Conservation (phyloP, 2,113 vertebrate species). For the Mustelus asterias region DNA sequence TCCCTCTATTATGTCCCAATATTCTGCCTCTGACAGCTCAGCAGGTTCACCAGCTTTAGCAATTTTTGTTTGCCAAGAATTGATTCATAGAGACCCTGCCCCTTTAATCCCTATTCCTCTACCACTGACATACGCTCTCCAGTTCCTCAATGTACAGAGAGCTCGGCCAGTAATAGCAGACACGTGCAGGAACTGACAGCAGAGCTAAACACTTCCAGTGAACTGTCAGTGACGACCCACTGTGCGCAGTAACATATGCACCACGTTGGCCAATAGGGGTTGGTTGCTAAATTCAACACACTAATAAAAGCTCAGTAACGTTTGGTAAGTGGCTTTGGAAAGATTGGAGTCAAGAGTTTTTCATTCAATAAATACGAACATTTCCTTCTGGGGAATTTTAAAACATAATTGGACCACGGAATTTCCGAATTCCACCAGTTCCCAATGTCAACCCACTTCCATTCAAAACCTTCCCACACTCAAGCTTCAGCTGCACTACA, state of each 20-base stretch:
- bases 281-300: background rate
- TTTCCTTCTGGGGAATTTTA: background rate
- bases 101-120: background rate
- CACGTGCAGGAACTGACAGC: background rate
- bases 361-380: background rate
- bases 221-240: background rate
- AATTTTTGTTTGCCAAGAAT: background rate
- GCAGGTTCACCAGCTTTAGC: background rate
- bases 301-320: background rate
- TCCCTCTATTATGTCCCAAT: background rate
- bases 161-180: background rate
- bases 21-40: background rate
- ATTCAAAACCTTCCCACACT: background rate
- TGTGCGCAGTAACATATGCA: background rate
- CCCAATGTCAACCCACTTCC: background rate
- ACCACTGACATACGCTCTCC: background rate
- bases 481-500: background rate
- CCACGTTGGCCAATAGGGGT: background rate
- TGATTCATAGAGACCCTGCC: background rate
- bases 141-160: background rate
- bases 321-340: background rate
- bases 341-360: background rate
- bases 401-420: background rate
- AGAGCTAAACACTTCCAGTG: background rate
- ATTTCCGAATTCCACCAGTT: background rate